These are phyloP conservation scores for Pedetes capensis DNA, from an alignment of 2,113 vertebrate species.

Conservation along the genomic window DNA sequence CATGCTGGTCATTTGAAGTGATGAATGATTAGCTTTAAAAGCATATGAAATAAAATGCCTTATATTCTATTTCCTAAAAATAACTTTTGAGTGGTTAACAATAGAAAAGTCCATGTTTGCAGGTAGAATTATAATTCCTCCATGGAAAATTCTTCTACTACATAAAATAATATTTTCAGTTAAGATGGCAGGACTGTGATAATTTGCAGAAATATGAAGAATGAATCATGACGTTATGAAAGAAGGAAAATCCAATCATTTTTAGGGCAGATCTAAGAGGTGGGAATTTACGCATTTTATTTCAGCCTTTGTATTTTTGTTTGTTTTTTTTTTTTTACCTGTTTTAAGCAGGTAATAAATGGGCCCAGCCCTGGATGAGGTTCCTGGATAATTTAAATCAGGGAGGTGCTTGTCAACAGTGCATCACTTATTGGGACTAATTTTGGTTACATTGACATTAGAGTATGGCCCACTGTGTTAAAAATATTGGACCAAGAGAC, in stretches of 20 bases:
- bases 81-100: neutral
- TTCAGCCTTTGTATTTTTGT: neutral
- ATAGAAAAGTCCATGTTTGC: neutral
- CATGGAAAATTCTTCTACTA: neutral
- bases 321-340: neutral
- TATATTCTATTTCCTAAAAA: neutral
- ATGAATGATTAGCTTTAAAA: neutral
- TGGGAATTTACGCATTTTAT: neutral
- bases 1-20: neutral
- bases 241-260: neutral
- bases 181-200: neutral
- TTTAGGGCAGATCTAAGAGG: neutral
- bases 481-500: neutral
- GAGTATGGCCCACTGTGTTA: neutral
- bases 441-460: neutral
- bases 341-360: neutral
- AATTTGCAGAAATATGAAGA: neutral
- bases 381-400: neutral
- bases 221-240: neutral
- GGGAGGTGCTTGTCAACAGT: neutral
- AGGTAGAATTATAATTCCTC: neutral
- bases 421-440: too few species aligned
- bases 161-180: constrained; percentile 24
- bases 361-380: neutral
- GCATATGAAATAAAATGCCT: neutral